These are phyloP conservation scores for Gymnodraco acuticeps DNA, from an alignment of 2,797 vertebrate genomes.

Conservation along the genomic window DNA sequence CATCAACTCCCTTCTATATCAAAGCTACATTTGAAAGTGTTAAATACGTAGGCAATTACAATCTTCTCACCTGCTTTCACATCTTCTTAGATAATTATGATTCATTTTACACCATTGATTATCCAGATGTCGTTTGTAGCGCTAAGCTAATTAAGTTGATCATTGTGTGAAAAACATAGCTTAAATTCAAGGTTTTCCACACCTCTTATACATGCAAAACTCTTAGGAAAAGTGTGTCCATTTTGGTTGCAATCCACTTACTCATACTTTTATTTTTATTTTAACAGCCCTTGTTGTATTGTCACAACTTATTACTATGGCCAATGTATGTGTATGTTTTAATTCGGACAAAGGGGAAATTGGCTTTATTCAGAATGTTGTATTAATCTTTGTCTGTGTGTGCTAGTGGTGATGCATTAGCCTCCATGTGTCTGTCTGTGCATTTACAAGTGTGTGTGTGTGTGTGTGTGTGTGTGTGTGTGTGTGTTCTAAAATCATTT, in stretches of 20 bases:
- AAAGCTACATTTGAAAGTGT: no score
- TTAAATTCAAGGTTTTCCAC: background rate
- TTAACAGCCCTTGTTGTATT: background rate
- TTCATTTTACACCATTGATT: no score
- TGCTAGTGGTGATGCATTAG: background rate
- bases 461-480: slow-evolving; percentile 6
- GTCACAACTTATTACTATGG: background rate
- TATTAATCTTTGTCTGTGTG: background rate
- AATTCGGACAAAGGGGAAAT: background rate
- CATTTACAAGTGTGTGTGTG: background rate
- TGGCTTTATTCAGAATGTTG: slow-evolving; percentile 3
- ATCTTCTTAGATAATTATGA: no score
- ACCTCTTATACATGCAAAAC: background rate
- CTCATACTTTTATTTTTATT: no score
- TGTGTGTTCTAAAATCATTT: slow-evolving; percentile 40
- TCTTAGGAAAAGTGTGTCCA: background rate
- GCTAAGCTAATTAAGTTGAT: background rate
- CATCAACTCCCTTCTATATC: no score
- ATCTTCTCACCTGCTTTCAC: no score
- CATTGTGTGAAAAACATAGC: background rate
- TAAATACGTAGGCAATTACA: no score
- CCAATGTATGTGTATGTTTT: background rate
- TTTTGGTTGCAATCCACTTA: background rate
- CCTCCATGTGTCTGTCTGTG: background rate
- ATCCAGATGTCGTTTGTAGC: background rate